Base-by-base conservation (phyloP, 2,797 vertebrate species). In the Myotis findleyi region DNA sequence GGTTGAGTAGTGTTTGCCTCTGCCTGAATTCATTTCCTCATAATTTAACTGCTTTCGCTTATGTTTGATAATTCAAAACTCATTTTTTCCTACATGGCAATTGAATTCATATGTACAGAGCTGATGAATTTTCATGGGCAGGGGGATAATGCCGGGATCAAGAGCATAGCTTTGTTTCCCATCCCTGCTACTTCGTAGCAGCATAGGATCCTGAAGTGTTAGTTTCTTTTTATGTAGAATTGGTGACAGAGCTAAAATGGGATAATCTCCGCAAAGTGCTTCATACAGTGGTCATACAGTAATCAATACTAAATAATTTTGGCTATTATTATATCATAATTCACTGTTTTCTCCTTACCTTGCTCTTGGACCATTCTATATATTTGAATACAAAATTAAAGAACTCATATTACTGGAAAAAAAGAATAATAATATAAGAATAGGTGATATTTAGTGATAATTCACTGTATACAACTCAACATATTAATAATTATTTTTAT, bases 381-480 rank as follows among this genome's bases (percentile, higher is more conserved):
- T 38, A 13, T 72, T 75, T 86, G 7, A 87, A 84, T 44, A 81
- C 20, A 81, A 92, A 81, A 92, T 79, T 49, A 62, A n/a, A 90
- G 12, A 66, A 27, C 4, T 75, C 77, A 17, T 86, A 75, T 5
- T 73, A 83, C 10, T 71, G 8, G 36, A n/a, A 0, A 88, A 79
- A 66, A n/a, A 69, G 21, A 73, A 66, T 59, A 66, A 68, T 75
- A 86, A 49, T 55, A 17, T 30, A 66, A 77, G 72, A 69, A 72
- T 12, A 91, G 11, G 47, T 79, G 33, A 18, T 80, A 79, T 47
- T 83, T 89, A 77, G 36, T 80, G 33, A 36, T 5, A 91, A 79
- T 71, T 94, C 17, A 95, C 33, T 80, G 13, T 47, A 36, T 8
- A 27, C 6, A 81, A 44, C 27, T 82, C 47, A 93, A 57, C 38